These are phyloP conservation scores for Rhincodon typus DNA, from an alignment of 2,797 vertebrate species.

Conservation along the genomic window DNA sequence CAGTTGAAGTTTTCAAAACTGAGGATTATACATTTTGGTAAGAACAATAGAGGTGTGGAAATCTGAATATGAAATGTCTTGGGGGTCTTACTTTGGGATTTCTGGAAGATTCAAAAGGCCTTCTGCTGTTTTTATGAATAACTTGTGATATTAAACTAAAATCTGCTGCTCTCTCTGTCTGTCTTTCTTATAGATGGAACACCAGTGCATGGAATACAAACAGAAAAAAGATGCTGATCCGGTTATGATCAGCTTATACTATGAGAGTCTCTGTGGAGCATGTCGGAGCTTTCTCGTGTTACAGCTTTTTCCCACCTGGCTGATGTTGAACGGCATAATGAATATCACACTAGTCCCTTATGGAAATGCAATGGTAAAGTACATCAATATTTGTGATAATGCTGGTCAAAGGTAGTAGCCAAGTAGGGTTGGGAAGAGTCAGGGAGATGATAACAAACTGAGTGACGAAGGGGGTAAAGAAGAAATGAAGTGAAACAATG, in stretches of 20 bases:
- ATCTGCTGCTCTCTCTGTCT: background rate
- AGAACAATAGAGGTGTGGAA: background rate
- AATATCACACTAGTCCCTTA: conserved; percentile 76
- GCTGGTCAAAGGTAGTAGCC: too few relatives aligned
- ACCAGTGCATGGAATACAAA: background rate
- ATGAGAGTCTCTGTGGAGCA: conserved; percentile 71
- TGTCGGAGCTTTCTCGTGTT: conserved; percentile 64
- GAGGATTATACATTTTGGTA: background rate
- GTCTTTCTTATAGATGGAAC: background rate
- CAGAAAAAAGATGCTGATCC: background rate
- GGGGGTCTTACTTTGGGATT: too few relatives aligned
- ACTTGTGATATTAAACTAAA: background rate
- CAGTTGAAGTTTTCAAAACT: background rate
- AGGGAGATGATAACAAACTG: background rate
- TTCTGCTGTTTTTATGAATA: background rate
- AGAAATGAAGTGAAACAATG: background rate
- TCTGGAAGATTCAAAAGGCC: background rate
- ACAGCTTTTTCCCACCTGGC: conserved; percentile 75
- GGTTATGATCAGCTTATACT: conserved; percentile 71
- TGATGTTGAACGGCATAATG: conserved; percentile 66
- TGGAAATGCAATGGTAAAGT: conserved; percentile 72
- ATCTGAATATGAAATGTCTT: too few relatives aligned
- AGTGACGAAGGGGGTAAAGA: background rate
- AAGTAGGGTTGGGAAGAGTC: too few relatives aligned
- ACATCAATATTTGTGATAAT: background rate